These are phyloP conservation scores for Philantomba maxwellii DNA, from an alignment of 2,113 vertebrate genomes.

Conservation along the genomic window DNA sequence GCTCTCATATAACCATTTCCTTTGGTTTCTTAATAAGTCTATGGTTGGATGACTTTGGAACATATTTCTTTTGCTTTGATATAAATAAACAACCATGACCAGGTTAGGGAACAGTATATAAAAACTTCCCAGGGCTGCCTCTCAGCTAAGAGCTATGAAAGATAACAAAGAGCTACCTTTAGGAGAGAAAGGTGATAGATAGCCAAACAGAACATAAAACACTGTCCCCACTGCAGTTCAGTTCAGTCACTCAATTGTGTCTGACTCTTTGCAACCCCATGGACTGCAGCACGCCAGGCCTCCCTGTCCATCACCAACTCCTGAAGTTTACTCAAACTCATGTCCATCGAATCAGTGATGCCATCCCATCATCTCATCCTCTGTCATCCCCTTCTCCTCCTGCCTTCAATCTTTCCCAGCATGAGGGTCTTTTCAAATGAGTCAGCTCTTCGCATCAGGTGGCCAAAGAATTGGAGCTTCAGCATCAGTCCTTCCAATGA, in stretches of 20 bases:
- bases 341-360: not conserved
- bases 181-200: not conserved
- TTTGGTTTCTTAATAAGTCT: not conserved
- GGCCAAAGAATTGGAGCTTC: not conserved
- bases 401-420: not conserved
- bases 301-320: not conserved
- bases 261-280: not conserved
- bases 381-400: not conserved
- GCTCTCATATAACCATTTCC: not conserved
- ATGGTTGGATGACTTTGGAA: not conserved
- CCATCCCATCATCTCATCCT: not conserved
- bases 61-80: not conserved
- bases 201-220: not conserved
- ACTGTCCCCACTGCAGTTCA: rapidly evolving
- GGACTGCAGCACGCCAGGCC: not conserved
- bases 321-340: not conserved
- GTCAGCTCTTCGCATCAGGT: not conserved
- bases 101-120: not conserved
- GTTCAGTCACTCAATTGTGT: not conserved
- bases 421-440: not conserved
- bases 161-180: not conserved
- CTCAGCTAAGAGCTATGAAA: not conserved
- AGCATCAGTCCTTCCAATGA: not conserved
- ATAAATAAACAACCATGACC: not conserved
- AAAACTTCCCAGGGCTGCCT: not conserved